Evolutionary conservation across 2,113 vertebrate species (phyloP).

Genomic region (Dendropsophus ebraccatus): DNA sequence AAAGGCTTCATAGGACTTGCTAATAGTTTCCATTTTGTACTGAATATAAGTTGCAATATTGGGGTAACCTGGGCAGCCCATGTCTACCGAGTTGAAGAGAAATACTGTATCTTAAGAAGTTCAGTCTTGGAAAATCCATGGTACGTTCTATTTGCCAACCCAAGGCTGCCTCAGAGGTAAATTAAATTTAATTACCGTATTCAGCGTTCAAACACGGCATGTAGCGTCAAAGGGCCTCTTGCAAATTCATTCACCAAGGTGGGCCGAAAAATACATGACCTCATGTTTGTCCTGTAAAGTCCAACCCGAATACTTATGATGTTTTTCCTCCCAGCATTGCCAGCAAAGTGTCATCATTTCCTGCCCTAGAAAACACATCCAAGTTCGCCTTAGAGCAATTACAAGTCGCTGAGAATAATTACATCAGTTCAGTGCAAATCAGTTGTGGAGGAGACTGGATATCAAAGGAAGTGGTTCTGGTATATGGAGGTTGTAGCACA

Average conservation of each 20-base stretch:
- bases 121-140: background rate
- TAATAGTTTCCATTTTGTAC: too few relatives aligned
- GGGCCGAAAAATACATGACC: conserved; percentile 39
- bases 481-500: too few relatives aligned
- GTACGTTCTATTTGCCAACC: background rate
- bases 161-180: background rate
- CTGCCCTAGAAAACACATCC: conserved; percentile 10
- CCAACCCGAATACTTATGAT: conserved; percentile 17
- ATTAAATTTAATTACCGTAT: conserved; percentile 23
- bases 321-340: conserved; percentile 29
- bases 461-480: background rate
- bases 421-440: conserved; percentile 7
- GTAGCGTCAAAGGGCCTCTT: conserved; percentile 7
- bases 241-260: conserved; percentile 37
- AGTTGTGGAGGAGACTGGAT: background rate
- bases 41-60: background rate
- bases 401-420: background rate
- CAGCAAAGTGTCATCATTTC: conserved; percentile 20
- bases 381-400: conserved; percentile 16
- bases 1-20: too few relatives aligned
- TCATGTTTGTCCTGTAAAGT: conserved; percentile 35
- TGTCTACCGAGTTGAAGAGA: background rate
- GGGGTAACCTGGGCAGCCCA: background rate
- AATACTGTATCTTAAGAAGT: background rate
- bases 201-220: conserved; percentile 4